Evolutionary conservation across 2,113 vertebrate genomes (phyloP).

Genomic region (Trochalopteron elliotii): DNA sequence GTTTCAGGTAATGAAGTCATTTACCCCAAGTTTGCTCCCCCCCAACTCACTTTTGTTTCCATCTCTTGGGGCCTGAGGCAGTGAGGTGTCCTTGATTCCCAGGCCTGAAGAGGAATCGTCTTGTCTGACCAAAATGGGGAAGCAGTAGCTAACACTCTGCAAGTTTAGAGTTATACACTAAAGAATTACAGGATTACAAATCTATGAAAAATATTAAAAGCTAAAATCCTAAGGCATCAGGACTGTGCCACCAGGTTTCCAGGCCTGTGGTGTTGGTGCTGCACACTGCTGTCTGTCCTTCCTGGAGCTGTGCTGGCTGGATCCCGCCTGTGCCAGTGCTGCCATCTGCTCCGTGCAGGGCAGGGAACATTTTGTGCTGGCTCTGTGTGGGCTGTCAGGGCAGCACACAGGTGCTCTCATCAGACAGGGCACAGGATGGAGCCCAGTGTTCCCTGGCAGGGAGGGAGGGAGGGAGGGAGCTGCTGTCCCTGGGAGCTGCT

Average conservation of each 20-base stretch:
- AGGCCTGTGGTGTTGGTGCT: fast-evolving
- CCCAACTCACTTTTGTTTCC: neutral
- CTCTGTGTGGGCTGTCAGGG: neutral
- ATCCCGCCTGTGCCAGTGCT: neutral
- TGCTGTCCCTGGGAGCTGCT: neutral
- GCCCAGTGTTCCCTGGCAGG: neutral
- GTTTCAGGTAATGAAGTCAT: too few relatives aligned
- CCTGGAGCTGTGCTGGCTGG: neutral
- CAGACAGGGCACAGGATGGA: neutral
- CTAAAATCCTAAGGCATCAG: neutral
- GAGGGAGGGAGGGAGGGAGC: neutral
- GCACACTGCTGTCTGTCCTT: fast-evolving
- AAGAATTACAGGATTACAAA: neutral
- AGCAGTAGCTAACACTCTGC: fast-evolving
- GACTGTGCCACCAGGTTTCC: neutral
- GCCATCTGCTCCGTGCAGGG: neutral
- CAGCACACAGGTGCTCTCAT: neutral
- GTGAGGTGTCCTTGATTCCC: neutral
- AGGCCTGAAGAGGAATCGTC: neutral
- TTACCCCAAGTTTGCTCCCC: neutral
- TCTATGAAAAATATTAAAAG: fast-evolving
- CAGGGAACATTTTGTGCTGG: neutral
- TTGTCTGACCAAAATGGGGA: neutral
- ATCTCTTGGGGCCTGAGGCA: fast-evolving
- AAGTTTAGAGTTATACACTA: neutral